Evolutionary conservation across 2,113 vertebrate species (phyloP).

Genomic region (Lota lota): DNA sequence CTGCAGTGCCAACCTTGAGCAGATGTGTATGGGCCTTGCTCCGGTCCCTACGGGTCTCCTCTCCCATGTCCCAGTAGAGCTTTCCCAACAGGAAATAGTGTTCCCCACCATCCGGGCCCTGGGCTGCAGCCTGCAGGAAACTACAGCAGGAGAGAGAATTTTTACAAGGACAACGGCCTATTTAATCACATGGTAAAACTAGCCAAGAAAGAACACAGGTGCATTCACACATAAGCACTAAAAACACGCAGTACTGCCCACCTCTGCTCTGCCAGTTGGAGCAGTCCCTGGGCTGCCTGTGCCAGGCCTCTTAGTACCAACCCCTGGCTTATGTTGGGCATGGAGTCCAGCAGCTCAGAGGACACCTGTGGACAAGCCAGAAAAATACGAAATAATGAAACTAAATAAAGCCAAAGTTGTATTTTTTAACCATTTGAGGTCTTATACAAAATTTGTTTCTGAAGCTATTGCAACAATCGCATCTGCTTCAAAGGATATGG

Average conservation of each 20-base stretch:
- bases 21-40: conserved; percentile 86
- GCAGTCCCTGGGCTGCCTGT: conserved; percentile 74
- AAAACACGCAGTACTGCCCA: conserved; percentile 36
- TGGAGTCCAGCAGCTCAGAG: conserved; percentile 75
- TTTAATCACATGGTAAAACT: no score
- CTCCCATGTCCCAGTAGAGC: conserved; percentile 90
- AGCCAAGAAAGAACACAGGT: no score
- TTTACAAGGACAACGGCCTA: no score
- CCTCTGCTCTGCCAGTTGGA: conserved; percentile 84
- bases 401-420: not conserved
- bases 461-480: not conserved
- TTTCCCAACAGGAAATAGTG: conserved; percentile 84
- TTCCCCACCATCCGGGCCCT: conserved; percentile 76
- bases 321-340: conserved; percentile 75
- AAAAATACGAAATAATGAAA: not conserved
- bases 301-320: conserved; percentile 77
- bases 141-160: conserved; percentile 54
- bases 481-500: not conserved
- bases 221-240: not conserved
- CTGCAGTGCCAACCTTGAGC: conserved; percentile 79
- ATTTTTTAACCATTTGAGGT: not conserved
- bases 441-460: not conserved
- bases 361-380: conserved; percentile 73
- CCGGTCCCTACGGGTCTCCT: conserved; percentile 85
- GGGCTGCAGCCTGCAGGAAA: conserved; percentile 80